These are phyloP conservation scores for Drosophila flavopinicola DNA, from an alignment of 2,888 invertebrate species.

Conservation along the genomic window DNA sequence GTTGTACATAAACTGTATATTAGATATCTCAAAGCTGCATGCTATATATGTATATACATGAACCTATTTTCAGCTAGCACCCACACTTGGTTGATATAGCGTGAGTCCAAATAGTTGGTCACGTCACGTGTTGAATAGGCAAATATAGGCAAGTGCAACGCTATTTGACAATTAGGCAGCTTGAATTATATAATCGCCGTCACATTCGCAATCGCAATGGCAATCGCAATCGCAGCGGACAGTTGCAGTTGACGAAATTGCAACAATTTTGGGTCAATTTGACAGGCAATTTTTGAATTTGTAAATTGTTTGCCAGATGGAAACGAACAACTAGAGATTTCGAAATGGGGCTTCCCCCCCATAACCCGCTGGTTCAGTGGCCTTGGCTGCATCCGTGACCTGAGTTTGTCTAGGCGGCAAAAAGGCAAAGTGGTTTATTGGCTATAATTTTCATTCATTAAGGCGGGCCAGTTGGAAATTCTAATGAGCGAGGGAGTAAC, in stretches of 20 bases:
- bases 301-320: not conserved
- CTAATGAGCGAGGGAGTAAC: slow-evolving; percentile 31
- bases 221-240: slow-evolving; percentile 34
- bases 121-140: slow-evolving; percentile 53
- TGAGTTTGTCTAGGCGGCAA: not conserved
- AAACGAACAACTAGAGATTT: not conserved
- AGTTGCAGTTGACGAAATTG: slow-evolving; percentile 33
- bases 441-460: slow-evolving; percentile 35
- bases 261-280: slow-evolving; percentile 34
- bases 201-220: slow-evolving; percentile 33
- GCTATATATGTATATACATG: too few relatives aligned
- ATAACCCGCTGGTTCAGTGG: not conserved
- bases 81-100: not conserved
- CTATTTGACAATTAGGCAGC: slow-evolving; percentile 47
- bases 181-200: slow-evolving; percentile 41
- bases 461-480: slow-evolving; percentile 15
- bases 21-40: too few relatives aligned
- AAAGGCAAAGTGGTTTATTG: slow-evolving; percentile 17
- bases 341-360: too few relatives aligned
- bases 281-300: slow-evolving; percentile 27
- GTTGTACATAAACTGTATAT: too few relatives aligned
- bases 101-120: slow-evolving; percentile 26
- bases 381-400: slow-evolving; percentile 11
- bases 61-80: not conserved
- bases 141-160: slow-evolving; percentile 32